phyloP scores from a whole-genome alignment of 30 jellyfish, hydroid and myxozoan species.

The Chrysaora quinquecirrha region DNA sequence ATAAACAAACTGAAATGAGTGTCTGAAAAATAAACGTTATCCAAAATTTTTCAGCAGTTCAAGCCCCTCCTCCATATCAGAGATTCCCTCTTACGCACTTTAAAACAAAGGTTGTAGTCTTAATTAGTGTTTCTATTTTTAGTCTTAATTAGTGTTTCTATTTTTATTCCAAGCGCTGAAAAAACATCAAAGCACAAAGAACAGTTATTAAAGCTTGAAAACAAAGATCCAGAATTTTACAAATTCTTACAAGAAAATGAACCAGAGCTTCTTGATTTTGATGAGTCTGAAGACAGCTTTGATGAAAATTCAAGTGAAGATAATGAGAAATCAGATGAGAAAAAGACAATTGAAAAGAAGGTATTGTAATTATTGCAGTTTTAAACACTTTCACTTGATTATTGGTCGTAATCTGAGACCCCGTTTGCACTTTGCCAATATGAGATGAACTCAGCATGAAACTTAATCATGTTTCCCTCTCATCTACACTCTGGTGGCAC shows the following conservation, averaged over 20 bases:
- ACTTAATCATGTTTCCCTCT: too few species aligned
- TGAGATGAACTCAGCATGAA: too few species aligned
- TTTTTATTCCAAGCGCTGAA: neutral
- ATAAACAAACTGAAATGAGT: too few species aligned
- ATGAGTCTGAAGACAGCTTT: slow-evolving; percentile 81
- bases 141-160: too few species aligned
- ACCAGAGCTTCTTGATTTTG: slow-evolving; percentile 86
- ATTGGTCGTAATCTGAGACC: too few species aligned
- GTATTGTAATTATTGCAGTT: neutral
- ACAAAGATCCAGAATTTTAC: slow-evolving; percentile 93
- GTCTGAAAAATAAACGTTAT: too few species aligned
- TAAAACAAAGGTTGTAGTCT: neutral
- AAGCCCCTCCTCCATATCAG: neutral
- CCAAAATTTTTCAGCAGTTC: neutral
- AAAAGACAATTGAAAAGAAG: neutral
- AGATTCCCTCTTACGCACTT: neutral
- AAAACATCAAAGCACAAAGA: slow-evolving; percentile 65
- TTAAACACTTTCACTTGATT: neutral
- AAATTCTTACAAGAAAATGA: slow-evolving; percentile 89
- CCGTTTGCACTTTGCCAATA: too few species aligned
- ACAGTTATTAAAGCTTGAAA: slow-evolving; percentile 70
- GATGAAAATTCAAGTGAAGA: slow-evolving; percentile 32
- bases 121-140: neutral
- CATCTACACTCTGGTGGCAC: too few species aligned
- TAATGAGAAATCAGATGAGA: neutral